Evolutionary conservation across 64 coral and sea anemone species (phyloP), one percentile per base, ranked within the genome.

Genomic region (Stichodactyla mertensii): DNA sequence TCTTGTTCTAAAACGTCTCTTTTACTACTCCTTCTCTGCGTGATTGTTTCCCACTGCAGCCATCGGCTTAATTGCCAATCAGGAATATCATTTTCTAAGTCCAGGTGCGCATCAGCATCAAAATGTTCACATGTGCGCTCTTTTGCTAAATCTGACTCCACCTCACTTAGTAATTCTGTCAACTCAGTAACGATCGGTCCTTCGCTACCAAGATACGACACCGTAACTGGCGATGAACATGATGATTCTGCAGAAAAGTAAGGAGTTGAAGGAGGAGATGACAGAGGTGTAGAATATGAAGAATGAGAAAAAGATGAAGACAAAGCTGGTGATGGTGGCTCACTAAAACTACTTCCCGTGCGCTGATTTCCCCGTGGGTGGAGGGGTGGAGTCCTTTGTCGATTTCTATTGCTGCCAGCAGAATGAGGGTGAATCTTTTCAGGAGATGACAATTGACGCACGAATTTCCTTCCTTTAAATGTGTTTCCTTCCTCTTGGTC

Each of bases 1-100:
- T 92, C 90, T 31, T 92, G 90, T 58, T 92, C 90, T 14, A 92
- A 78, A 82, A 80, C 86, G 61, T 92, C 85, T 86, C 79, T 87
- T 70, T 87, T 86, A 70, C 90, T 92, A 55, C 85, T 92, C 70
- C 77, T 82, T 24, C 64, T 74, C 55, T 92, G 90, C 6, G 90
- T 82, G 3, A 74, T 77, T 71, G 85, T 87, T 77, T 92, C 90
- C 90, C 90, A 92, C 16, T 87, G 90, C 20, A 92, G 51, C 90
- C 90, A 92, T 61, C 84, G 83, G 24, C 79, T 77, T 23, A 83
- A 59, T 16, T 92, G 90, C 90, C 90, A 92, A 51, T 92, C 90
- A 62, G 90, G 84, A 31, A 64, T 26, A 85, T 85, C n/a, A 82
- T 64, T 22, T 51, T 87, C 23, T 57, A 92, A 36, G 61, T 82